Conservation (phyloP, 2,888 invertebrate genomes). For the Reticulitermes lucifugus region DNA sequence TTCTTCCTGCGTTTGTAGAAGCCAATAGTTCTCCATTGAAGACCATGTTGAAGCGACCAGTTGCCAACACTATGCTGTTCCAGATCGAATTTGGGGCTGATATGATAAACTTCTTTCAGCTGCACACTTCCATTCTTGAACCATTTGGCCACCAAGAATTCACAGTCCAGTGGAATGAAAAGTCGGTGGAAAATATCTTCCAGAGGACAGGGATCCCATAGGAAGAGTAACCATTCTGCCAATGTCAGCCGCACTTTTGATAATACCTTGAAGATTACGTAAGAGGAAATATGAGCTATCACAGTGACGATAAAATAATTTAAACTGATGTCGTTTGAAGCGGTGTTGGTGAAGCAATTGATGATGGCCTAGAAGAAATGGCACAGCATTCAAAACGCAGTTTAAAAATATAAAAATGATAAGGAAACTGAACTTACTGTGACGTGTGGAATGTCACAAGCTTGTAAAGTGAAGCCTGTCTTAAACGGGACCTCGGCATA, state of each 20-base stretch:
- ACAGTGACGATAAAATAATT: not conserved
- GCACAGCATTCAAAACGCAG: not conserved
- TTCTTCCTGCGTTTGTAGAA: constrained; percentile 3
- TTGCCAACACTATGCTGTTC: not conserved
- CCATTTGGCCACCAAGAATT: not conserved
- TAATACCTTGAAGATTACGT: not conserved
- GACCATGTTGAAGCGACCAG: not conserved
- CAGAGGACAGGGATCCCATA: not conserved
- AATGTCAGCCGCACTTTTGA: not conserved
- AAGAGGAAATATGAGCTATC: not conserved
- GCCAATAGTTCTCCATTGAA: constrained; percentile 8
- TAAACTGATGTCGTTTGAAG: not conserved
- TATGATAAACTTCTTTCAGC: not conserved
- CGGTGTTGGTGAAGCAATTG: no score
- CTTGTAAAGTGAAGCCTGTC: no score
- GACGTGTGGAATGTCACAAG: no score
- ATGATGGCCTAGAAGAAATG: not conserved
- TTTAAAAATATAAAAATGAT: no score
- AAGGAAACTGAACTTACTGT: no score
- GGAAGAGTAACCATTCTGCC: constrained; percentile 25
- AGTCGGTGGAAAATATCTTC: not conserved
- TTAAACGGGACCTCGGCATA: no score
- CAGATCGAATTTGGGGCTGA: not conserved
- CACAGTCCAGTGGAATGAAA: constrained; percentile 12
- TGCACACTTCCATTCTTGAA: not conserved